Base-by-base conservation (phyloP, 2,888 invertebrate species). In the Allolobophora icterica region DNA sequence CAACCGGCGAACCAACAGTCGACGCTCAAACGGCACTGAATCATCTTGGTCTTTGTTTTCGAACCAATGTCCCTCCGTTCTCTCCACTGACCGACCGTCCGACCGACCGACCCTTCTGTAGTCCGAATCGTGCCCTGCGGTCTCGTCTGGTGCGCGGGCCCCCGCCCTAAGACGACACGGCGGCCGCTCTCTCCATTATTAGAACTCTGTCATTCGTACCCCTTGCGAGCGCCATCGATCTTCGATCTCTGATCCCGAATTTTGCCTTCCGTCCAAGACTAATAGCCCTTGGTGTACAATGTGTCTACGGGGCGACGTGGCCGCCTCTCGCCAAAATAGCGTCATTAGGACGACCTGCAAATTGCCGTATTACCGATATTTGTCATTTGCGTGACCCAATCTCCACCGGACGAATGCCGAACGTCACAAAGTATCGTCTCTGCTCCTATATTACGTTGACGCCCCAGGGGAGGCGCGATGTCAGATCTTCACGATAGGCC, bases 311-410 rank as follows among this genome's bases (percentile, higher is more conserved):
- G 90, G 71, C 90, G 71, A 35, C 90, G 33, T 52, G 45, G n/a
- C 34, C 71, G n/a, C 38, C 71, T 45, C 58, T 34, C 30, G n/a
- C 52, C 52, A n/a, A 58, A 90, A 90, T 90, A 71, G 90, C 90
- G 90, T 90, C 90, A 90, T 90, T 90, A 90, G 71, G 30, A 58
- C 52, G 90, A 90, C 90, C 90, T 38, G 90, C 52, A 90, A 90
- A 90, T 58, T 90, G 90, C 90, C 38, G 38, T 52, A 38, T 52
- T 90, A 52, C 52, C 52, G 52, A 58, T 90, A 90, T 71, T 58
- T 90, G 90, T 90, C 90, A 90, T 90, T 87, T 71, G 90, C 90
- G 90, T 90, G 90, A 90, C 90, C 90, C 71, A 90, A 90, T 90
- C 90, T 58, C 87, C 87, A 87, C 87, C 87, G 87, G 87, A 87